Percentiles rank a stretch among this genome's conserved stretches.
Conservation (phyloP, 2,888 invertebrate species). For the Azorinus chamasolen region DNA sequence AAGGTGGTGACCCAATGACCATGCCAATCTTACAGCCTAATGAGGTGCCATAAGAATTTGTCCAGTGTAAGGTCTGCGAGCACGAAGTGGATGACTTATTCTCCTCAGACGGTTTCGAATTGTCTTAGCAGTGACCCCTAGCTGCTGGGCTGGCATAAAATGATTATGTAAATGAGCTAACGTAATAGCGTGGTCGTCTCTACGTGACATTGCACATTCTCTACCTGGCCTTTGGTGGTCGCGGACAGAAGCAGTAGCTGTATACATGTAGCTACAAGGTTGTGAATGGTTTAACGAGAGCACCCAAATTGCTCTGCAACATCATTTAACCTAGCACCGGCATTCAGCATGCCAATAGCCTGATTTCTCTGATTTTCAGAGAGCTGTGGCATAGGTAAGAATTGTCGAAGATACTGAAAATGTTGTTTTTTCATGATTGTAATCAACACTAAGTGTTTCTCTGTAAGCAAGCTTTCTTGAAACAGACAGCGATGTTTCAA, state of each 20-base stretch:
- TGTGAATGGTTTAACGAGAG: slow-evolving; percentile 19
- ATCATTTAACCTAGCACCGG: slow-evolving; percentile 1
- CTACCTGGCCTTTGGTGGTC: background rate
- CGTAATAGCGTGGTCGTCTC: slow-evolving; percentile 10
- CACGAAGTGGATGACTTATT: no score
- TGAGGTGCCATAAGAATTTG: slow-evolving; percentile 16
- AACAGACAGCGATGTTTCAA: no score
- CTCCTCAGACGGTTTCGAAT: slow-evolving; percentile 4
- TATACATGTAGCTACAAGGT: background rate
- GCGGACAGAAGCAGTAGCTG: slow-evolving; percentile 5
- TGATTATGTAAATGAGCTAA: slow-evolving; percentile 9
- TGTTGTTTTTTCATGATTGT: background rate
- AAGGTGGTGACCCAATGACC: slow-evolving; percentile 10
- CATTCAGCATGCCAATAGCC: slow-evolving; percentile 20
- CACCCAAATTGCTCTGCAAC: slow-evolving; percentile 27
- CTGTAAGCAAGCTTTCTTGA: slow-evolving; percentile 5
- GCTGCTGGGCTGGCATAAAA: slow-evolving; percentile 14
- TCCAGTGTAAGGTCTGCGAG: slow-evolving; percentile 1
- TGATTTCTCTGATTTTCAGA: no score
- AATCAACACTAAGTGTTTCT: slow-evolving; percentile 17
- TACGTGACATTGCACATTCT: background rate
- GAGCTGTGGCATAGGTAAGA: no score
- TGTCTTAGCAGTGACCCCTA: slow-evolving; percentile 6
- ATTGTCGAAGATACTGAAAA: no score
- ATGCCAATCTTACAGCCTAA: slow-evolving; percentile 6